Evolutionary conservation across 2,113 vertebrate species (phyloP).

Genomic region (Ceyx margarethae): DNA sequence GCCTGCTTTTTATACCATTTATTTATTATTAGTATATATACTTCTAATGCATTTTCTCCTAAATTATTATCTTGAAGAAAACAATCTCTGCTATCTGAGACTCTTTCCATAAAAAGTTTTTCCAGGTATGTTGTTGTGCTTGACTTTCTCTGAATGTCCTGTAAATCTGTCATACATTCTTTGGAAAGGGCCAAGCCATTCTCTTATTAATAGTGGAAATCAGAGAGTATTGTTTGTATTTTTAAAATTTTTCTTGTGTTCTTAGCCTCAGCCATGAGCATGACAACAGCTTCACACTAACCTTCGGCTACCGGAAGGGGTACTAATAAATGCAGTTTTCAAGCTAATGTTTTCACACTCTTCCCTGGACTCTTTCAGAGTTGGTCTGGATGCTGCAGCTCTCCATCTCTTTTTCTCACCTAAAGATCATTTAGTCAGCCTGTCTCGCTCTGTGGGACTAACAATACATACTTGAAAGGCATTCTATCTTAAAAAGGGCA

Average conservation of each 20-base stretch:
- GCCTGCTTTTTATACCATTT: neutral
- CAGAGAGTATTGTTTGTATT: neutral
- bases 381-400: neutral
- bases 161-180: neutral
- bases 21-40: neutral
- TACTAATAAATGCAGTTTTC: neutral
- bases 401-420: neutral
- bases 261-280: neutral
- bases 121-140: neutral
- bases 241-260: neutral
- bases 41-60: neutral
- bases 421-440: constrained; percentile 7
- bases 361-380: neutral
- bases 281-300: neutral
- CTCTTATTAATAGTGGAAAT: neutral
- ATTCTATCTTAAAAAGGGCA: neutral
- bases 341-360: neutral
- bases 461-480: neutral
- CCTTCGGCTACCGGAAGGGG: neutral
- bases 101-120: neutral
- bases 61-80: neutral
- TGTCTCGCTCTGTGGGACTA: neutral
- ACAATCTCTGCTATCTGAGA: neutral
- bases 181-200: neutral
- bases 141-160: neutral